These are phyloP conservation scores for Pterostichus niger DNA, from an alignment of 2,888 invertebrate species.

Conservation along the genomic window DNA sequence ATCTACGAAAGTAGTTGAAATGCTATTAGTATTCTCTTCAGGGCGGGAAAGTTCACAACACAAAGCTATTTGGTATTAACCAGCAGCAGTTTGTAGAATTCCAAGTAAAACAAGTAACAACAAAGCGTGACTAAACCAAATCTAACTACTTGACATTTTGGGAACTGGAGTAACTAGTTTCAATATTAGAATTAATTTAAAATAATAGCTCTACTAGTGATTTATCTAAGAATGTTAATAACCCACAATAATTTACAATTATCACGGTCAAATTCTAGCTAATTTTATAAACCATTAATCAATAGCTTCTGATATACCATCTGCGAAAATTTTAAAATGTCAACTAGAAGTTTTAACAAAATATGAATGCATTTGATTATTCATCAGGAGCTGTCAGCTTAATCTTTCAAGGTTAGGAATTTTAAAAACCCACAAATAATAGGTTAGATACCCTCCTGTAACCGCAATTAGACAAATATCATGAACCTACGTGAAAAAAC, in stretches of 20 bases:
- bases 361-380: slow-evolving; percentile 22
- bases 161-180: slow-evolving; percentile 27
- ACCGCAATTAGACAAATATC: slow-evolving; percentile 29
- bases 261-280: not conserved
- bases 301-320: not conserved
- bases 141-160: slow-evolving; percentile 28
- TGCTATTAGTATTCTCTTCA: too few species aligned
- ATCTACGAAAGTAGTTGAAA: too few species aligned
- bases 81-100: not conserved
- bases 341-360: not conserved
- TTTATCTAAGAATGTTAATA: slow-evolving; percentile 7
- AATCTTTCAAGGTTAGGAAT: slow-evolving; percentile 18
- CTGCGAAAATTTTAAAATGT: slow-evolving; percentile 6
- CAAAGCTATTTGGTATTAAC: too few species aligned
- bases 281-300: not conserved
- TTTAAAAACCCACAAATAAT: slow-evolving; percentile 29
- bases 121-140: slow-evolving; percentile 15
- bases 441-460: not conserved
- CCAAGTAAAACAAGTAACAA: slow-evolving; percentile 11
- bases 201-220: not conserved
- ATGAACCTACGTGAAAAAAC: slow-evolving; percentile 7
- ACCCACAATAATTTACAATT: not conserved
- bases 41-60: too few species aligned
- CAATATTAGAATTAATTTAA: not conserved
- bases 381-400: slow-evolving; percentile 18